These are phyloP conservation scores for Erynnis tages DNA, from an alignment of 2,888 invertebrate genomes.

Conservation along the genomic window DNA sequence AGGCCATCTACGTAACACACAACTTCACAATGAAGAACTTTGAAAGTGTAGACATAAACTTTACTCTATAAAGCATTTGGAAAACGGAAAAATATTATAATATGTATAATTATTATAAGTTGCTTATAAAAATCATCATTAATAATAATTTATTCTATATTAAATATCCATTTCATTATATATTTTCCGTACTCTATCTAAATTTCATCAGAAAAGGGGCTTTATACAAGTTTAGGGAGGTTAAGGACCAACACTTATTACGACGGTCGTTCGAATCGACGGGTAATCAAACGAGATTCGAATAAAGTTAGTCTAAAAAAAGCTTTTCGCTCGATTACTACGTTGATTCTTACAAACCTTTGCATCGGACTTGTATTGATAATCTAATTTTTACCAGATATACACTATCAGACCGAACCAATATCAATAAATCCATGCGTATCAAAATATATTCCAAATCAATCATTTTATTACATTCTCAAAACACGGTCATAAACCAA, in stretches of 20 bases:
- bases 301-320: background rate
- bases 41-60: constrained; percentile 51
- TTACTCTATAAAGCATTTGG: constrained; percentile 51
- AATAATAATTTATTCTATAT: constrained; percentile 58
- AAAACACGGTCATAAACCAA: constrained; percentile 4
- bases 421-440: constrained; percentile 68
- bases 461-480: constrained; percentile 38
- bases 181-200: constrained; percentile 60
- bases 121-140: constrained; percentile 54
- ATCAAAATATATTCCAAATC: constrained; percentile 77
- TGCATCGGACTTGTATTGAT: constrained; percentile 37
- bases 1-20: constrained; percentile 47
- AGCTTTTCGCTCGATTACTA: background rate
- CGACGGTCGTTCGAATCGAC: constrained; percentile 35
- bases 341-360: constrained; percentile 10
- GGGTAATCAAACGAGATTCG: background rate
- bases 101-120: constrained; percentile 39
- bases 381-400: constrained; percentile 52
- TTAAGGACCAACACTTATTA: constrained; percentile 68
- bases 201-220: constrained; percentile 48
- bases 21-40: constrained; percentile 51
- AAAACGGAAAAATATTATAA: constrained; percentile 44
- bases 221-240: constrained; percentile 38
- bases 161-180: constrained; percentile 57
- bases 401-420: constrained; percentile 45